phyloP scores from a whole-genome alignment of 2,113 vertebrate species.

The Ammospiza nelsoni region DNA sequence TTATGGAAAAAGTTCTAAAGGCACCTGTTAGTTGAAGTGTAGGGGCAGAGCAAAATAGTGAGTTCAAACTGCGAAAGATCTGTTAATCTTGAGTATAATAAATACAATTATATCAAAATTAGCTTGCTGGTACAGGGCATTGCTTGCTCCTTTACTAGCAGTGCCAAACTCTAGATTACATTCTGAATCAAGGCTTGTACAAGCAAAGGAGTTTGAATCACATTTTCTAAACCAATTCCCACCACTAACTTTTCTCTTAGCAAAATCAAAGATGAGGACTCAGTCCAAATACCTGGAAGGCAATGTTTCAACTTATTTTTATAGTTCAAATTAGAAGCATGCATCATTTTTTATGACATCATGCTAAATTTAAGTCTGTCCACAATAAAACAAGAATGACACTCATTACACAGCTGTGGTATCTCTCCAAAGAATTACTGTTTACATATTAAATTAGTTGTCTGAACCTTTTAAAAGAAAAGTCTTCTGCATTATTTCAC shows the following conservation, averaged over 20 bases:
- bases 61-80: background rate
- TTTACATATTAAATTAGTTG: background rate
- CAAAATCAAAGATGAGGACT: background rate
- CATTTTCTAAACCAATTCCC: background rate
- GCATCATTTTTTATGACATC: background rate
- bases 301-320: conserved; percentile 1
- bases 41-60: background rate
- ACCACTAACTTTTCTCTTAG: background rate
- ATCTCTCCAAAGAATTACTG: conserved; percentile 11
- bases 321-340: conserved; percentile 37
- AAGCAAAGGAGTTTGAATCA: background rate
- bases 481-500: background rate
- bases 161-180: background rate
- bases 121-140: background rate
- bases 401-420: background rate
- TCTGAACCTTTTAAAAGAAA: background rate
- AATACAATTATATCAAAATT: background rate
- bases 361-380: conserved; percentile 30
- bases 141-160: background rate
- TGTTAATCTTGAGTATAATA: background rate
- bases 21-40: background rate
- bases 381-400: conserved; percentile 19
- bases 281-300: background rate
- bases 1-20: background rate
- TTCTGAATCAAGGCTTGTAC: background rate